Evolutionary conservation across 2,797 vertebrate species (phyloP).

Genomic region (Arrhamphus sclerolepis): DNA sequence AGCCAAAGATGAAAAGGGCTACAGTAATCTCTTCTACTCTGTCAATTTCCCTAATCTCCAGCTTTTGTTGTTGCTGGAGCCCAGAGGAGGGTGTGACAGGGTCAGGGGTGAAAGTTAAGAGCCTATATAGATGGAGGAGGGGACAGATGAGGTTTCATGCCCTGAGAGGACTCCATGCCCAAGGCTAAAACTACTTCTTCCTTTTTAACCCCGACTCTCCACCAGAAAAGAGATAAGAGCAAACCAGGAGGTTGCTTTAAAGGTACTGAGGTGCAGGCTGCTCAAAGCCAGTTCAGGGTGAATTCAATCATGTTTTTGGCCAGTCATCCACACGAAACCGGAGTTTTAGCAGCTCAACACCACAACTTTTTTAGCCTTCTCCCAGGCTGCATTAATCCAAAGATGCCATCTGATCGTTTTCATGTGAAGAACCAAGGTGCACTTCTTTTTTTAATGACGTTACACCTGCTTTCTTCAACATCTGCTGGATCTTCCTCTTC

Average conservation of each 20-base stretch:
- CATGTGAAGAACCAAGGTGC: no score
- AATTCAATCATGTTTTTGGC: no score
- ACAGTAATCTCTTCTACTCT: slow-evolving; percentile 76
- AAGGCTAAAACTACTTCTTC: slow-evolving; percentile 59
- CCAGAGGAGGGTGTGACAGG: slow-evolving; percentile 75
- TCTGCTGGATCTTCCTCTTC: no score
- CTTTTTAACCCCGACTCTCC: slow-evolving; percentile 32
- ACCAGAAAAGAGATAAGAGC: slow-evolving; percentile 63
- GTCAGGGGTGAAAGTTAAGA: slow-evolving; percentile 83
- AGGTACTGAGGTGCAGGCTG: no score
- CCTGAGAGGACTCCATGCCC: slow-evolving; percentile 59
- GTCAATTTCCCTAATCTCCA: slow-evolving; percentile 77
- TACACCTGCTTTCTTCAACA: no score
- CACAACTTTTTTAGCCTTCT: no score
- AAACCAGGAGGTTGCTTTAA: slow-evolving; percentile 45
- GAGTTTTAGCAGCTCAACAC: no score
- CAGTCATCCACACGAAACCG: no score
- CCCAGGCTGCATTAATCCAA: no score
- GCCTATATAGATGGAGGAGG: slow-evolving; percentile 68
- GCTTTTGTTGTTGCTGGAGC: slow-evolving; percentile 75
- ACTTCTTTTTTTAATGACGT: no score
- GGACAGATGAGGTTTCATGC: slow-evolving; percentile 68
- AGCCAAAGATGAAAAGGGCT: slow-evolving; percentile 70
- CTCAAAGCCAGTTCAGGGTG: no score
- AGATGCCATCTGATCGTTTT: no score